phyloP scores from a whole-genome alignment of 2,888 invertebrate species.

The Stenotaenia linearis region DNA sequence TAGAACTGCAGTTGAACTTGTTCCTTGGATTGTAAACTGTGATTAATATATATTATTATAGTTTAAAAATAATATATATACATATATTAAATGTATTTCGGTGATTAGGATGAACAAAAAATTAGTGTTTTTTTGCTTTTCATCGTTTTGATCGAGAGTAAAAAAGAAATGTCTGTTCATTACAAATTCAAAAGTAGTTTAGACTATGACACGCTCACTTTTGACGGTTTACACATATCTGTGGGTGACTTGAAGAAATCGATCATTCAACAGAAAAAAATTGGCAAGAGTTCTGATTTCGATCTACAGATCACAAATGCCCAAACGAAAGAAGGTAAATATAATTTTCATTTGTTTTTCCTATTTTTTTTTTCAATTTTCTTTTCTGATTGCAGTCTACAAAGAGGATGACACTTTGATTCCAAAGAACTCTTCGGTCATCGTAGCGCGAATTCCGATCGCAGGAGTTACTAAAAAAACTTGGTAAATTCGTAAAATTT shows the following conservation, averaged over 20 bases:
- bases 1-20: too few species aligned
- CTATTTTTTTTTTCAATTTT: background rate
- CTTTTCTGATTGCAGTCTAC: slow-evolving; percentile 66
- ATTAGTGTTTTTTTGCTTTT: background rate
- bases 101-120: background rate
- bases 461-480: slow-evolving; percentile 62
- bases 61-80: too few species aligned
- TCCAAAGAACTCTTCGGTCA: slow-evolving; percentile 93
- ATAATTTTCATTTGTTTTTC: too few species aligned
- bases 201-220: slow-evolving; percentile 92
- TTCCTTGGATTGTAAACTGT: too few species aligned
- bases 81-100: background rate
- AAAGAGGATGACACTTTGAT: slow-evolving; percentile 83
- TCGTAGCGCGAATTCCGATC: slow-evolving; percentile 87
- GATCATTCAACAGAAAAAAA: slow-evolving; percentile 89
- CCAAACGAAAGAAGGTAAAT: slow-evolving; percentile 88
- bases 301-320: slow-evolving; percentile 95
- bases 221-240: slow-evolving; percentile 94
- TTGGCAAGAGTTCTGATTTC: slow-evolving; percentile 89
- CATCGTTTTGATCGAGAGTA: background rate
- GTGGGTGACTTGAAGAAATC: slow-evolving; percentile 91
- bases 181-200: slow-evolving; percentile 97
- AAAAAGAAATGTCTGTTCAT: slow-evolving; percentile 78
- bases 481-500: slow-evolving; percentile 36
- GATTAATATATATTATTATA: too few species aligned